phyloP scores from a whole-genome alignment of 2,888 invertebrate species.

The Dasypolia templi region DNA sequence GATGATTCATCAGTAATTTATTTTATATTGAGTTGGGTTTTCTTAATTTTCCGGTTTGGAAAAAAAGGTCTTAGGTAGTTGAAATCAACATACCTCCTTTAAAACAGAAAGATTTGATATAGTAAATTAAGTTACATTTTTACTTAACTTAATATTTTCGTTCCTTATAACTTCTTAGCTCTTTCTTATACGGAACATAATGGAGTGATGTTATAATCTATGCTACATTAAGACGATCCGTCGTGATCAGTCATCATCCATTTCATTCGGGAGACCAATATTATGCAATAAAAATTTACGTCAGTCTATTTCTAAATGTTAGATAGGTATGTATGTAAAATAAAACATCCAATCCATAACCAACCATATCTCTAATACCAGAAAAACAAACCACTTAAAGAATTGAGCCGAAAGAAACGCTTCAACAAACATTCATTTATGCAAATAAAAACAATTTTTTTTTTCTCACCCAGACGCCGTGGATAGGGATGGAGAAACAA shows the following conservation, averaged over 20 bases:
- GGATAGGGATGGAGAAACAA: conserved; percentile 60
- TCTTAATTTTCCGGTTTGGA: not conserved
- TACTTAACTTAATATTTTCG: not conserved
- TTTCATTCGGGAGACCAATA: not conserved
- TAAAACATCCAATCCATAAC: not conserved
- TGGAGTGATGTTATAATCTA: too few species aligned
- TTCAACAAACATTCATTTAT: conserved; percentile 68
- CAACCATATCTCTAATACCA: conserved; percentile 20
- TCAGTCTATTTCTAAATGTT: not conserved
- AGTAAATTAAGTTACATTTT: not conserved
- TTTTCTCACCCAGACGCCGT: conserved; percentile 56
- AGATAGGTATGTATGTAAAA: not conserved
- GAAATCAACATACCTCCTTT: too few species aligned
- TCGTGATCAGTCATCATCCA: not conserved
- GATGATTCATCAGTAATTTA: conserved; percentile 1
- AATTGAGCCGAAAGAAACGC: conserved; percentile 37
- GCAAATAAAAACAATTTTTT: conserved; percentile 69
- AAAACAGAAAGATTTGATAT: not conserved
- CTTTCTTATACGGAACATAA: not conserved
- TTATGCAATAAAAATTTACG: not conserved
- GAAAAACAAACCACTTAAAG: conserved; percentile 48
- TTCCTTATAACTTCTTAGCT: not conserved
- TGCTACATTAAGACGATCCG: not conserved
- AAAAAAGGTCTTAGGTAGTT: too few species aligned
- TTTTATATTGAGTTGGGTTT: not conserved